Evolutionary conservation across 2,113 vertebrate genomes (phyloP).

Genomic region (Rana temporaria): DNA sequence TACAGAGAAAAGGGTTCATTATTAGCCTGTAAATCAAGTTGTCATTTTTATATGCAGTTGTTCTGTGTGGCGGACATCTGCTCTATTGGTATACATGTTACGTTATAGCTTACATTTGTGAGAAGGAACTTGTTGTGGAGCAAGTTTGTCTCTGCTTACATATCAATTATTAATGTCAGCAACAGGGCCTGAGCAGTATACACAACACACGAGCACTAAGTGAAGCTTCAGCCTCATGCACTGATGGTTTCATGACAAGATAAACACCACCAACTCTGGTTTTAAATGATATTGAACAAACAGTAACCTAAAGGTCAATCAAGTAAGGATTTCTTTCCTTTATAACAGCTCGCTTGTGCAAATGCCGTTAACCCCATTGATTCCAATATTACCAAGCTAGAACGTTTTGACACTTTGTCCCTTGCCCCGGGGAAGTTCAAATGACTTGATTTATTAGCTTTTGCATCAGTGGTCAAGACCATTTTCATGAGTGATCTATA

Average conservation of each 20-base stretch:
- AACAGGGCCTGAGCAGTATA: constrained; percentile 10
- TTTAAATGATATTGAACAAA: constrained; percentile 55
- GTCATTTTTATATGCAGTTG: not conserved
- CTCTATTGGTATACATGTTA: not conserved
- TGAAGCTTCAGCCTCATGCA: constrained; percentile 26
- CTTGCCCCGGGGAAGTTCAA: not conserved
- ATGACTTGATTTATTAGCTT: constrained; percentile 7
- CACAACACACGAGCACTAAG: not conserved
- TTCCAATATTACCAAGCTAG: not conserved
- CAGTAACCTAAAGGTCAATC: constrained; percentile 52
- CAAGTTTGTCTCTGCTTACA: constrained; percentile 29
- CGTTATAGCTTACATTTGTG: constrained; percentile 14
- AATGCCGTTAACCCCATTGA: constrained; percentile 21
- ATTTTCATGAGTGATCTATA: constrained; percentile 1
- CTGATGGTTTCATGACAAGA: constrained; percentile 15
- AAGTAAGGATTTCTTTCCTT: constrained; percentile 46
- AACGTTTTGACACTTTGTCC: not conserved
- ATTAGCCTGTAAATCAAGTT: too few species aligned
- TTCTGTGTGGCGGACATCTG: not conserved
- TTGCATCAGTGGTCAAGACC: constrained; percentile 22
- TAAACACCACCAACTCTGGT: constrained; percentile 58
- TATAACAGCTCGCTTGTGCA: not conserved
- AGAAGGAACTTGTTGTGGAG: constrained; percentile 16
- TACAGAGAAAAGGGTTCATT: too few species aligned
- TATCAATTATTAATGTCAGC: constrained; percentile 46